phyloP scores from a whole-genome alignment of 2,888 invertebrate species.

The Rhopalosiphum nymphaeae region DNA sequence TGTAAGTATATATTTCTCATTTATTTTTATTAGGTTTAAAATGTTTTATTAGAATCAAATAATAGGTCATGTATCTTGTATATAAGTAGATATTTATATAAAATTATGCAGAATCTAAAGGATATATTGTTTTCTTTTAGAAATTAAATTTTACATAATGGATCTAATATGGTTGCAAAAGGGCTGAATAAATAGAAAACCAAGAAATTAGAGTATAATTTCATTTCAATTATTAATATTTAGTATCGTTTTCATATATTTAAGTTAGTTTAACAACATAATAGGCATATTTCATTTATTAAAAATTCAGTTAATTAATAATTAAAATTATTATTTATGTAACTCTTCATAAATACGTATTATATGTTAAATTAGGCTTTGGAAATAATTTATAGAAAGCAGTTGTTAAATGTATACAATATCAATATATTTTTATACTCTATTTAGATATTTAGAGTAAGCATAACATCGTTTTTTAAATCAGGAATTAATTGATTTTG shows the following conservation, averaged over 20 bases:
- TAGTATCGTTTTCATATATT: neutral
- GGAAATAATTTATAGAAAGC: neutral
- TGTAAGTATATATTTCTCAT: neutral
- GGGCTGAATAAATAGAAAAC: conserved; percentile 19
- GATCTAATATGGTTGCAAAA: neutral
- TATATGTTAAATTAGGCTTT: neutral
- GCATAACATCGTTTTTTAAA: neutral
- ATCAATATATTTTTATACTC: neutral
- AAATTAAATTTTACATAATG: neutral
- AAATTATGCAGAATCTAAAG: neutral
- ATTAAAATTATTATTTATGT: conserved; percentile 5
- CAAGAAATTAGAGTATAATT: neutral
- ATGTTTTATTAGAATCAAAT: neutral
- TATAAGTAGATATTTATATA: neutral
- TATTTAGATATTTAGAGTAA: no score
- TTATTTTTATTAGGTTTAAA: neutral
- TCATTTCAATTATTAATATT: neutral
- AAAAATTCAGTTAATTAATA: neutral
- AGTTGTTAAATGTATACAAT: neutral
- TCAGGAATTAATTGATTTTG: neutral
- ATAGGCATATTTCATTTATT: conserved; percentile 24
- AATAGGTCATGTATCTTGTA: neutral
- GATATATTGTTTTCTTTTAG: neutral
- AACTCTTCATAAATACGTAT: neutral
- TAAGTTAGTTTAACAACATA: conserved; percentile 2